Evolutionary conservation across 2,113 vertebrate species (phyloP).

Genomic region (Oenanthe melanoleuca): DNA sequence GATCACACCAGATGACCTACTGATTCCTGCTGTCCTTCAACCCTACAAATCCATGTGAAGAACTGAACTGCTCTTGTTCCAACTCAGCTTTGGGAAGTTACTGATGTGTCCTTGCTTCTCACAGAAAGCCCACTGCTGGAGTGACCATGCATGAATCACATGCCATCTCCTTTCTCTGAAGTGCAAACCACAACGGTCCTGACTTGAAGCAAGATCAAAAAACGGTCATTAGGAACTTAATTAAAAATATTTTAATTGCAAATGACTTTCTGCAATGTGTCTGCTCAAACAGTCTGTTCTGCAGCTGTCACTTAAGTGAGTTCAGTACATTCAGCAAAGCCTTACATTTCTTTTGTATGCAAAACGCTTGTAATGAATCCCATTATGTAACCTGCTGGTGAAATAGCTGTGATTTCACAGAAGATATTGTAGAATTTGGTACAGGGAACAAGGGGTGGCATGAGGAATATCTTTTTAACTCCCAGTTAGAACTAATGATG

Average conservation of each 20-base stretch:
- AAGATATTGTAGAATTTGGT: neutral
- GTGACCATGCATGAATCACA: neutral
- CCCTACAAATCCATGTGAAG: neutral
- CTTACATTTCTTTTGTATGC: neutral
- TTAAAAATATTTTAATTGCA: neutral
- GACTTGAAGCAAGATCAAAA: constrained; percentile 7
- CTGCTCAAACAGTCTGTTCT: neutral
- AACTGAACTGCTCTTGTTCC: neutral
- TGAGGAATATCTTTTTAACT: constrained; percentile 8
- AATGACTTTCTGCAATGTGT: neutral
- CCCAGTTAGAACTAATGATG: constrained; percentile 58
- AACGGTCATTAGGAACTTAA: neutral
- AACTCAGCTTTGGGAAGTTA: neutral
- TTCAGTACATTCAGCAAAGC: neutral
- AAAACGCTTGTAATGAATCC: neutral
- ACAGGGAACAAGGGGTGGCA: neutral
- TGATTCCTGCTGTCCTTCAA: neutral
- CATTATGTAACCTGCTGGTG: neutral
- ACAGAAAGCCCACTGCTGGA: neutral
- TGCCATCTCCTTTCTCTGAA: neutral
- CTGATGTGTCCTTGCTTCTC: neutral
- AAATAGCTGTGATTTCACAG: neutral
- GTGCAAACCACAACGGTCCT: neutral
- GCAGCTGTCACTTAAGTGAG: neutral
- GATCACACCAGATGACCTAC: neutral